These are phyloP conservation scores for Symphodus melops DNA, from an alignment of 2,113 vertebrate genomes.

Conservation along the genomic window DNA sequence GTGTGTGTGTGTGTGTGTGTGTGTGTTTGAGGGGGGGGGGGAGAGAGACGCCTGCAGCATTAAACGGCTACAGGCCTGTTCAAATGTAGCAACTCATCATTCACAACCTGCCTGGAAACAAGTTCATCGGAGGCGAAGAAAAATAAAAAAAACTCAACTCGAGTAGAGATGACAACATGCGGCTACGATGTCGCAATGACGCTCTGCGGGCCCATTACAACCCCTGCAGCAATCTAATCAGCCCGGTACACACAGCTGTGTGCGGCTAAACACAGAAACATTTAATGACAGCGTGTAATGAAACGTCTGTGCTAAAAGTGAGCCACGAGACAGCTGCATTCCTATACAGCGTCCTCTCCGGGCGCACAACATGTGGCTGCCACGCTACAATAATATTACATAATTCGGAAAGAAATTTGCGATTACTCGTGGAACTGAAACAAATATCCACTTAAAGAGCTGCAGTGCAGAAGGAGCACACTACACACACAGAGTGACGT, in stretches of 20 bases:
- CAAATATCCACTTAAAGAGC: neutral
- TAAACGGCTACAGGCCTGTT: constrained; percentile 56
- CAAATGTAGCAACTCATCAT: constrained; percentile 44
- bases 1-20: too few relatives aligned
- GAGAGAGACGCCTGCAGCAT: constrained; percentile 49
- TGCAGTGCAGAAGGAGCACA: neutral
- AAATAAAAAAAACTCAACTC: too few relatives aligned
- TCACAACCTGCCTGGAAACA: constrained; percentile 47
- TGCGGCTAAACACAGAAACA: constrained; percentile 41
- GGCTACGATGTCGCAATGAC: constrained; percentile 21
- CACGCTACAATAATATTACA: constrained; percentile 35
- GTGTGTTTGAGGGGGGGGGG: too few relatives aligned
- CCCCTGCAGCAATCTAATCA: constrained; percentile 9
- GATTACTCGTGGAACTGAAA: neutral
- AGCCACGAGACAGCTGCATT: constrained; percentile 17
- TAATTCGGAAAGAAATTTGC: constrained; percentile 14
- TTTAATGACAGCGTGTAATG: constrained; percentile 22
- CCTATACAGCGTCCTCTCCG: constrained; percentile 13
- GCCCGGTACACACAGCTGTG: constrained; percentile 55
- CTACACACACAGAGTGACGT: constrained; percentile 4
- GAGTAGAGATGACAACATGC: constrained; percentile 35
- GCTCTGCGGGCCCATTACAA: constrained; percentile 16
- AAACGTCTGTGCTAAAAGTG: constrained; percentile 20
- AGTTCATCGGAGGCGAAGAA: constrained; percentile 44
- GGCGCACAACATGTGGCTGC: constrained; percentile 26